Base-by-base conservation (phyloP, 2,113 vertebrate genomes). In the Phalacrocorax brasilianus region DNA sequence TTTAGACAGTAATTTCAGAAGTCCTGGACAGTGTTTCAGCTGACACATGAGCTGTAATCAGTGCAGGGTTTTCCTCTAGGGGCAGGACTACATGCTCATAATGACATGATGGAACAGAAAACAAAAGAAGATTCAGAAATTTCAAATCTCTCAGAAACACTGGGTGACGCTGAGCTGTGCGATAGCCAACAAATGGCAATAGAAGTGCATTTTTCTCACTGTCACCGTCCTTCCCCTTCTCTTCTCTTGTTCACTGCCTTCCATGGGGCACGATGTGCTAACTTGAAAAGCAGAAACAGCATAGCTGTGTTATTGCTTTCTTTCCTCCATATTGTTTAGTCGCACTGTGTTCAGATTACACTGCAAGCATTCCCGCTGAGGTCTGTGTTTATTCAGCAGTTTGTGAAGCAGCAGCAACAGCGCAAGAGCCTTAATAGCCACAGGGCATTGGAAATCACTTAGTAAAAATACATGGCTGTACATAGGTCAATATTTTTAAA, bases 1-100 rank as follows among this genome's bases (percentile, higher is more conserved):
- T 74, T 93, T 71, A 71, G 67, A 66, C 23, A 70, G 50, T 28
- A 83, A 91, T 93, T 88, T 92, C 59, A 77, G 47, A 72, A 84
- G 66, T 40, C 33, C 22, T 82, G 32, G 19, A 26, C 16, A 28
- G 42, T 52, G 59, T 80, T 45, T 86, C 42, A 67, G 45, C 52
- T 81, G 38, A 55, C 44, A 63, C 10, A 81, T 4, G 18, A 22
- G 24, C 44, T 89, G 59, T 84, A 91, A 91, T 87, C 45, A 73
- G 38, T 32, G 63, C 32, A 76, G 55, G 0, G 1, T 89, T 89
- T 86, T 87, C 33, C 55, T 88, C 32, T 42, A 84, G 38, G 42
- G 45, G 5, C 7, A 56, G 66, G 17, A 30, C 45, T 80, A 71
- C 42, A 38, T 58, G 23, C 16, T 14, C 15, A 47, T 68, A 55